phyloP scores from a whole-genome alignment of 2,113 vertebrate genomes.

The Oceanites oceanicus region DNA sequence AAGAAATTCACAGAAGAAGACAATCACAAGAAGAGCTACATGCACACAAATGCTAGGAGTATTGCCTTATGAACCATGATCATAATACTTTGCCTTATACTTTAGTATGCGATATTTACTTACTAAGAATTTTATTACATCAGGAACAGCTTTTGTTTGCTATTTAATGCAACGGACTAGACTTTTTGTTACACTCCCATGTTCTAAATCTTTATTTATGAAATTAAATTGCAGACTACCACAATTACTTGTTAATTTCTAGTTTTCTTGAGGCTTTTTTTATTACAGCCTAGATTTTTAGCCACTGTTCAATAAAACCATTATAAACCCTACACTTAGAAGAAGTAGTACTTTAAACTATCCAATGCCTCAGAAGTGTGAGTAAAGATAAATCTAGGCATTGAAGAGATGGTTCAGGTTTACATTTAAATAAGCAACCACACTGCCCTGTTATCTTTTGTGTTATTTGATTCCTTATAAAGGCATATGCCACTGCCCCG shows the following conservation, averaged over 20 bases:
- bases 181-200: not conserved
- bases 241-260: not conserved
- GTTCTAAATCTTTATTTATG: not conserved
- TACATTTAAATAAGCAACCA: not conserved
- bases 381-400: not conserved
- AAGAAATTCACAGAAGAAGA: not conserved
- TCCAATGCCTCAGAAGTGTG: not conserved
- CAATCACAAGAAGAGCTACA: not conserved
- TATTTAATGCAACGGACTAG: not conserved
- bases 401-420: not conserved
- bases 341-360: not conserved
- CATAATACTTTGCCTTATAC: not conserved
- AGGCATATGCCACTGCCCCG: not conserved
- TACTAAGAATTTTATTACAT: not conserved
- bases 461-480: not conserved
- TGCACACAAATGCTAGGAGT: not conserved
- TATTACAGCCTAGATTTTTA: not conserved
- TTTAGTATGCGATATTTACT: not conserved
- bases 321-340: not conserved
- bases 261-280: not conserved
- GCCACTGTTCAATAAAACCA: not conserved
- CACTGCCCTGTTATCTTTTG: not conserved
- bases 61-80: fast-evolving
- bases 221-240: not conserved
- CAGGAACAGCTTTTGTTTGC: not conserved